Evolutionary conservation across 2,113 vertebrate species (phyloP), one percentile per base, ranked within the genome.

Genomic region (Sylvilagus bachmani): DNA sequence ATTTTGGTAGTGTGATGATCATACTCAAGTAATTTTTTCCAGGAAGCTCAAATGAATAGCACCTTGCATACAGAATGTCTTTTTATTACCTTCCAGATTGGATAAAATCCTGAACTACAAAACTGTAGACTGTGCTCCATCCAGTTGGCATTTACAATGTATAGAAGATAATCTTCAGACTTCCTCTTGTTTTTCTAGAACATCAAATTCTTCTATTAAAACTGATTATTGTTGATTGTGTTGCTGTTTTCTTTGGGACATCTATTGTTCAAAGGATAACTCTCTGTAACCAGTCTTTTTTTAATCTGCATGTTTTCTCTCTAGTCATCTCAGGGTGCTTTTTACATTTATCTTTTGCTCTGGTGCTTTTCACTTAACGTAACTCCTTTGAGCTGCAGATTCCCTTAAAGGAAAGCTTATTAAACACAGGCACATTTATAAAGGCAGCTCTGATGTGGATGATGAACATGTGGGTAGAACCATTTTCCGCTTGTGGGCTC

Each of bases 211-310:
- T 49, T 62, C n/a, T 70, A 44, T 25, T 81, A 75, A 75, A 93
- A 62, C 6, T 38, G 74, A 22, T 58, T 22, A 38, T 36, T 80
- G 7, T 88, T 91, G 44, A 44, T 44, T 89, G 33, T 66, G 58
- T 61, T 87, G 70, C 27, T 36, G 14, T 73, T 49, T 83, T 96
- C 44, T 71, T 73, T 69, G 44, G 33, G 81, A 71, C 25, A 58
- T 10, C 62, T 89, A 38, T 85, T 93, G 85, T 49, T 91, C 21
- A 81, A 71, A 77, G n/a, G n/a, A 53, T 88, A 83, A 85, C 62
- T 81, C 74, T 89, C 67, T 62, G 21, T 33, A 55, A 66, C 36
- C 49, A 79, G 67, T 25, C 31, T 75, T 86, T 77, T 53, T 61
- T 38, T 44, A 91, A 44, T 33, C 83, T 73, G 19, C 33, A 67